These are phyloP conservation scores for Actenoides hombroni DNA, from an alignment of 2,113 vertebrate species.

Conservation along the genomic window DNA sequence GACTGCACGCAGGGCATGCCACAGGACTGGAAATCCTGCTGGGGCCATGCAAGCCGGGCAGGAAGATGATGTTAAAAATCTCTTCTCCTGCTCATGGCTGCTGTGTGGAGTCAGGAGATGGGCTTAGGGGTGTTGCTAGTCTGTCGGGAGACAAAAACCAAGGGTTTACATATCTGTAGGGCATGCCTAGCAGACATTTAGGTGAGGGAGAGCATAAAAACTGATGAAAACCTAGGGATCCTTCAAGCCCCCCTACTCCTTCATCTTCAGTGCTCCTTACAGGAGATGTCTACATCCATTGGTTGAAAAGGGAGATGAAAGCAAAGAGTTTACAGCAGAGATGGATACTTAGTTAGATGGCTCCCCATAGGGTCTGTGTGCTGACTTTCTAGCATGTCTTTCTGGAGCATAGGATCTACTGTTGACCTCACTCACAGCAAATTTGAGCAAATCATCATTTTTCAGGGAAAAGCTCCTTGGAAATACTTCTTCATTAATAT, in stretches of 20 bases:
- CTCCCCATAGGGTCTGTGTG: neutral
- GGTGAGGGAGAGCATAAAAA: neutral
- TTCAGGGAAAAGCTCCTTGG: neutral
- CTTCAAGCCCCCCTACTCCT: neutral
- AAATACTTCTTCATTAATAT: neutral
- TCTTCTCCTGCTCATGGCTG: neutral
- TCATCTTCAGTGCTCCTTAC: neutral
- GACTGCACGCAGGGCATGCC: fast-evolving
- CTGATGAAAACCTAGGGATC: neutral
- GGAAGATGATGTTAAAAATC: neutral
- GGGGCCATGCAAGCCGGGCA: fast-evolving
- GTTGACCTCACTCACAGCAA: neutral
- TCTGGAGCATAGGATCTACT: neutral
- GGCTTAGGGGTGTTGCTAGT: neutral
- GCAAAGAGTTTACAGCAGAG: neutral
- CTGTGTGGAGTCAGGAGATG: neutral
- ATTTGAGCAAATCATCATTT: neutral
- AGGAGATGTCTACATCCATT: fast-evolving
- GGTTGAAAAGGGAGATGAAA: neutral
- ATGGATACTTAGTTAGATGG: neutral
- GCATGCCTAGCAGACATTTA: neutral
- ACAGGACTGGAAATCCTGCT: neutral
- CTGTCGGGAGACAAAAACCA: neutral
- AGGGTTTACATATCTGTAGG: neutral
- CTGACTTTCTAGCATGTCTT: neutral